Evolutionary conservation across 2,113 vertebrate genomes (phyloP).

Genomic region (Capreolus pygargus): DNA sequence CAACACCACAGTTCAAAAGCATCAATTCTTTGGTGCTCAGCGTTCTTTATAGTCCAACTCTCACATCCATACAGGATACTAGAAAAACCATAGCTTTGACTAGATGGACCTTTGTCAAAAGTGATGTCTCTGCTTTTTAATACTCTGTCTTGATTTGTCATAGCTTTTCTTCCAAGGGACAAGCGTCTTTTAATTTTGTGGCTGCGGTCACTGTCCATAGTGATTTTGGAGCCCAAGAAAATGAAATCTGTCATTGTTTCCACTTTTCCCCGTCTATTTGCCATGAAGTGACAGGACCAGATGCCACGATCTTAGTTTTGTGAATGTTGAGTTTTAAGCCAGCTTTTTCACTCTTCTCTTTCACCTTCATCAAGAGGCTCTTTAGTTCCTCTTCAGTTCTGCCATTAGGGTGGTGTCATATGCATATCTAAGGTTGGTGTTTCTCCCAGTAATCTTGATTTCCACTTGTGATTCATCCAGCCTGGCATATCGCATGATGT

Average conservation of each 20-base stretch:
- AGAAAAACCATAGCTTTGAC: neutral
- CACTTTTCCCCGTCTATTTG: neutral
- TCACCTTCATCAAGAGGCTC: neutral
- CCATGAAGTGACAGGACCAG: neutral
- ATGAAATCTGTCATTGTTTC: neutral
- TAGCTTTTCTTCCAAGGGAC: neutral
- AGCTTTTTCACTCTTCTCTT: neutral
- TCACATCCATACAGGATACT: neutral
- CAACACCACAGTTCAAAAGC: neutral
- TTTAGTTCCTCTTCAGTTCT: neutral
- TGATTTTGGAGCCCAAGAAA: neutral
- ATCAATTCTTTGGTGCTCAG: neutral
- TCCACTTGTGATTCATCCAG: neutral
- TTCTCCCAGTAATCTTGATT: neutral
- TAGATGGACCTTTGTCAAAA: neutral
- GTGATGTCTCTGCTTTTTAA: neutral
- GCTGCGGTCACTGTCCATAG: neutral
- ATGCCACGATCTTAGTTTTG: neutral
- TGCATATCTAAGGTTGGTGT: neutral
- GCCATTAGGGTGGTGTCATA: neutral
- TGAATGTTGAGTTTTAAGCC: neutral
- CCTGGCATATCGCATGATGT: neutral
- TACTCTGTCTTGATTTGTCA: neutral
- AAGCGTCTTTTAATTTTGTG: neutral
- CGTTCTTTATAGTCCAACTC: neutral